Base-by-base conservation (phyloP, 2,888 invertebrate genomes). In the Lasioglossum malachurum region DNA sequence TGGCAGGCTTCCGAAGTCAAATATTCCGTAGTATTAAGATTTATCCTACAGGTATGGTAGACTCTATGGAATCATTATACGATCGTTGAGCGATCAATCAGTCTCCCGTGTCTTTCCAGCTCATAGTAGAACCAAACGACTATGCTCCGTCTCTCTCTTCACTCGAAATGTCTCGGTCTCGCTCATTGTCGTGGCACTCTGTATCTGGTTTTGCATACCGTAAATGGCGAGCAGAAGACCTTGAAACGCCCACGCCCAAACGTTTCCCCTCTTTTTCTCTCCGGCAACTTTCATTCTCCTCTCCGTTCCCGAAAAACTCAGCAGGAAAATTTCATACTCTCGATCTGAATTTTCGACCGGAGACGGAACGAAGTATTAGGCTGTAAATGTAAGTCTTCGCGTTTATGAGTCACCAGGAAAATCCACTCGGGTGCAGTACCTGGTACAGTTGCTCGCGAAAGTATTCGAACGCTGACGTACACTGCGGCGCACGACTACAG, bases 161-260 rank as follows among this genome's bases (percentile, higher is more conserved):
- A 0, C 31, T 73, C 10, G 46, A 53, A n/a, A 53, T 75, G 46
- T 80, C 74, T 78, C 64, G n/a, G 31, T 82, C 82, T 57, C 44
- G 78, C 75, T 76, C 78, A 64, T 77, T 71, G 82, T 64, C 82
- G 69, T 35, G 35, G 53, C 71, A 38, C 69, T n/a, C 27, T 57
- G 71, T 75, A 84, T 87, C 88, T 81, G 84, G 87, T 81, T 87
- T 82, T 78, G 79, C 78, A 60, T 82, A 41, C 94, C 94, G 93
- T 94, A 94, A 94, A 94, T 93, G 94, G 94, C 91, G 92, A 93
- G 93, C 92, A 92, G 94, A 92, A 94, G 93, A 93, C 94, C 94
- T 94, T 94, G 94, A n/a, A 92, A 94, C 94, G 92, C 94, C 94
- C 93, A 94, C 94, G 93, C 93, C 92, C 92, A 91, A 92, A 88